Base-by-base conservation (phyloP, 2,888 invertebrate species). In the Halictus quadricinctus region DNA sequence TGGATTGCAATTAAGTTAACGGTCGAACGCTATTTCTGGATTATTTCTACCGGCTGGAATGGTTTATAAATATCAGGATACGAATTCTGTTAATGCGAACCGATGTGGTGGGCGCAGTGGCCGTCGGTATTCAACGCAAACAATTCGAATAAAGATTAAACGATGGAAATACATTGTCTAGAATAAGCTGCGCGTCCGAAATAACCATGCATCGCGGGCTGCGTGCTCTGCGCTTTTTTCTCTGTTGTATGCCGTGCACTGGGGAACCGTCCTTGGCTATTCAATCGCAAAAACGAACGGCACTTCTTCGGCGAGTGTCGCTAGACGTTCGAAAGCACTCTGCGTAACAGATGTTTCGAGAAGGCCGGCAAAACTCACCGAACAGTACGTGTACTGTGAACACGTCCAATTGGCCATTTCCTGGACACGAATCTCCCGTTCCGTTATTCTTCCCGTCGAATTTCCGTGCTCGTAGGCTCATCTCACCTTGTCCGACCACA, bases 1-100 rank as follows among this genome's bases (percentile, higher is more conserved):
- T 81, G 84, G 84, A 80, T 80, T 77, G 85, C 77, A 84, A 85
- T 84, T 85, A 80, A 80, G 84, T 85, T 85, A 85, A 84, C 80
- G 85, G 84, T 77, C 54, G 84, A 80, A 84, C 75, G 80, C 73
- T 69, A 85, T 81, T 84, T 70, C 74, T 43, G 80, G 69, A 84
- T 81, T 77, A 81, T 81, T 84, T 81, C 85, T 76, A 60, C 48
- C 69, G 84, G 69, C 48, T 64, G 54, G 80, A 72, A 74, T 64
- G 76, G 70, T 60, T 74, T 84, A 84, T 80, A 85, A 84, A 84
- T 85, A 84, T 84, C 76, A 76, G 70, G 50, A 70, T 69, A 70
- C 76, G 84, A 80, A 83, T 76, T 72, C 75, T 58, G 75, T 79
- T 83, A 83, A 84, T 76, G 58, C 72, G 72, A 46, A n/a, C 54